Base-by-base conservation (phyloP, 2,797 vertebrate species). In the Poeciliopsis paucimaculata region DNA sequence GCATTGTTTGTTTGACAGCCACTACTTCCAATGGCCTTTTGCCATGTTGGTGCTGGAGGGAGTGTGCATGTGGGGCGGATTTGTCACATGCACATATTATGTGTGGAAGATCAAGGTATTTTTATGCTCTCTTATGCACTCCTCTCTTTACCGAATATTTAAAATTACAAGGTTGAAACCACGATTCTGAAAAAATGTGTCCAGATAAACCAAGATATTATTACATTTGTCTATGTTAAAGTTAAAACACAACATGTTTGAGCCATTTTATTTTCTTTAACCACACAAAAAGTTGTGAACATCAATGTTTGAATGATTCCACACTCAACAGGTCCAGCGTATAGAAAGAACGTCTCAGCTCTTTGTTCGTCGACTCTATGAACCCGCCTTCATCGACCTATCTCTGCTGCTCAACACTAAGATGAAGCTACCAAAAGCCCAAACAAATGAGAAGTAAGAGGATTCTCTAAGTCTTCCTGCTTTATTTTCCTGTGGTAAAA, bases 361-460 rank as follows among this genome's bases (percentile, higher is more conserved):
- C 26, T 96, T 97, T 88, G 95, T 96, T 45, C 94, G 96, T 1
- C 93, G 96, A 4, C 87, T 97, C 36, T 97, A 96, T 47, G 96
- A 97, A 89, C 95, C 96, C 4, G 94, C 95, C 77, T 96, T 96
- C 87, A 95, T 97, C 34, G 95, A 97, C 87, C 91, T 95, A 76
- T 97, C 96, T 76, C 84, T 96, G 84, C 88, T 97, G 51, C 95
- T 97, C 31, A 96, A 96, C 92, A 96, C 94, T 41, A 96, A 95
- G 86, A 95, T 95, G 92, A 96, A 96, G 86, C 89, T 94, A 5
- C 73, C 93, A 51, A 89, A 92, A 73, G 90, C 92, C 7, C 80
- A 49, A 75, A 95, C 89, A 85, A 87, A 92, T 72, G 94, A 96
- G 3, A 96, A 88, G 96, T 95, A 81, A 92, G 88, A 72, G 10